Conservation (phyloP, 2,797 vertebrate genomes). For the Bradypodion ventrale region DNA sequence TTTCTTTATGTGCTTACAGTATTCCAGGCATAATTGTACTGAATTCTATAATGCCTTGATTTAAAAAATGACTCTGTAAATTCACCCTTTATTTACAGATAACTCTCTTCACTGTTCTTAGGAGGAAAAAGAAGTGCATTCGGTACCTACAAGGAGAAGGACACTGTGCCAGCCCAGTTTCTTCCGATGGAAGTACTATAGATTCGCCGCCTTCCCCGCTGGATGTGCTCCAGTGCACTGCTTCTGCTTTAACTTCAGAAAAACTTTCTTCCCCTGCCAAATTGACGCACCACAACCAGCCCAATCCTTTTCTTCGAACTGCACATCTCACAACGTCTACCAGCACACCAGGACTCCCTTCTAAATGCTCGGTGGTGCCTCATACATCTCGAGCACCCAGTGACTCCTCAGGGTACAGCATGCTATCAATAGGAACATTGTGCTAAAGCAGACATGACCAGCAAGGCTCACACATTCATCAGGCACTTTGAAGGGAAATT, state of each 20-base stretch:
- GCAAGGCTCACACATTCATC: slow-evolving; percentile 24
- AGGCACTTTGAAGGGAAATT: slow-evolving; percentile 38
- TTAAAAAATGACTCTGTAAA: slow-evolving; percentile 79
- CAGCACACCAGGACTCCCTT: slow-evolving; percentile 70
- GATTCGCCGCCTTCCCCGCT: slow-evolving; percentile 87
- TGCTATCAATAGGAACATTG: slow-evolving; percentile 64
- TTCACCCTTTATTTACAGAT: slow-evolving; percentile 92
- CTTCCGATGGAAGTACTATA: slow-evolving; percentile 98
- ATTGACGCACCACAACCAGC: slow-evolving; percentile 64
- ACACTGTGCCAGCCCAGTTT: slow-evolving; percentile 94
- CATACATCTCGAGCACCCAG: slow-evolving; percentile 51
- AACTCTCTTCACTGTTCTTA: slow-evolving; percentile 96
- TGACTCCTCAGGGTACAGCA: slow-evolving; percentile 52
- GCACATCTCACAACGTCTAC: slow-evolving; percentile 67
- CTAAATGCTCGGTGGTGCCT: slow-evolving; percentile 69
- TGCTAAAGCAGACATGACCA: slow-evolving; percentile 4
- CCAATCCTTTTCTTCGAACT: slow-evolving; percentile 63
- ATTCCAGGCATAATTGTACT: slow-evolving; percentile 1
- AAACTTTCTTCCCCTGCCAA: slow-evolving; percentile 73
- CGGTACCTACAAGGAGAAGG: slow-evolving; percentile 98
- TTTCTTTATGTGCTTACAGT: background rate
- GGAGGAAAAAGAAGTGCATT: slow-evolving; percentile 99
- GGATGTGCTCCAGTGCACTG: slow-evolving; percentile 73
- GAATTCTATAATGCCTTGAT: slow-evolving; percentile 16
- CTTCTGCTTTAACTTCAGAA: slow-evolving; percentile 75